Conservation (phyloP, 2,888 invertebrate species). For the Drosophila kokeensis region DNA sequence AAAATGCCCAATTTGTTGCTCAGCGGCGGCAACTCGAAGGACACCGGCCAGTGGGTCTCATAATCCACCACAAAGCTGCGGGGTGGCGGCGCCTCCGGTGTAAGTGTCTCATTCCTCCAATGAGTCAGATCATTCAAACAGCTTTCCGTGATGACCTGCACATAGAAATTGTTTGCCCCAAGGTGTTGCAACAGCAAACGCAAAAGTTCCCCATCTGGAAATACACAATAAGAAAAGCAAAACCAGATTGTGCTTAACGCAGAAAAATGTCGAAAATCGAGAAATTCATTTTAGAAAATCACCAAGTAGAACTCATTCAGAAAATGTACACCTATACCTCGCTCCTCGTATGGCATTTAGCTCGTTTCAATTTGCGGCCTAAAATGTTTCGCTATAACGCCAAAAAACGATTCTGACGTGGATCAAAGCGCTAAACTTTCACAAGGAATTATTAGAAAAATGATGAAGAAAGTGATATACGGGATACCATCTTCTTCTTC, state of each 20-base stretch:
- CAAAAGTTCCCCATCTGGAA: conserved; percentile 30
- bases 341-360: no score
- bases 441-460: no score
- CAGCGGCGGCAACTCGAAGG: conserved; percentile 63
- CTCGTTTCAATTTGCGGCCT: no score
- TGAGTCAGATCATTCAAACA: conserved; percentile 59
- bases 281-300: not conserved
- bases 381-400: no score
- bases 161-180: conserved; percentile 62
- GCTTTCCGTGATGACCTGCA: conserved; percentile 69
- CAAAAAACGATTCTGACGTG: no score
- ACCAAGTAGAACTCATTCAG: not conserved
- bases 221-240: not conserved
- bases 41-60: conserved; percentile 55
- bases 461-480: no score
- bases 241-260: not conserved
- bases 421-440: no score
- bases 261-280: not conserved
- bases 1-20: conserved; percentile 80
- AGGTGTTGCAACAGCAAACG: conserved; percentile 57
- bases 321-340: not conserved
- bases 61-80: conserved; percentile 63
- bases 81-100: conserved; percentile 62
- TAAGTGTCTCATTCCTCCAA: conserved; percentile 36
- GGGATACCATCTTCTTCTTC: no score